Evolutionary conservation across 2,113 vertebrate species (phyloP).

Genomic region (Pimephales promelas): DNA sequence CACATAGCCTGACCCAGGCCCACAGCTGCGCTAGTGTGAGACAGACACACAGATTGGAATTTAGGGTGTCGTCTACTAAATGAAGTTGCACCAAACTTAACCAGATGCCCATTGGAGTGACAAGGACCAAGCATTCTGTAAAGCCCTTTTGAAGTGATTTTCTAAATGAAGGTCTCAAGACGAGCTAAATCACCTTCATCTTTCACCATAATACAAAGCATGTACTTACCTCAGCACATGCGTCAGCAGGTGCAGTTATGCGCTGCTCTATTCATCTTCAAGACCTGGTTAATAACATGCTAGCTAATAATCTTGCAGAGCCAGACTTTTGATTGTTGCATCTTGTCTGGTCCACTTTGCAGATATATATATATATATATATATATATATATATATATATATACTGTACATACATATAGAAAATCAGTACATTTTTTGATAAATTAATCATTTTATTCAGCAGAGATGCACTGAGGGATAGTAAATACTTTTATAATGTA

Average conservation of each 20-base stretch:
- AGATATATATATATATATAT: too few species aligned
- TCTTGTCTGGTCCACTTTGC: slow-evolving; percentile 1
- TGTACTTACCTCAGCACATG: slow-evolving; percentile 5
- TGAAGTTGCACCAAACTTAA: neutral
- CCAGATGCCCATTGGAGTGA: neutral
- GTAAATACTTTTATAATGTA: too few species aligned
- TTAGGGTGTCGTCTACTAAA: neutral
- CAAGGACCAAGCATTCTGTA: neutral
- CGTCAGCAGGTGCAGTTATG: slow-evolving; percentile 32
- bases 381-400: too few species aligned
- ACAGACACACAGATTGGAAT: neutral
- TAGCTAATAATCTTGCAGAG: neutral
- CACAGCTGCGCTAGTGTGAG: neutral
- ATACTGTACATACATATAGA: too few species aligned
- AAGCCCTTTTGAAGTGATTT: neutral
- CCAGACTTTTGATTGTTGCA: neutral
- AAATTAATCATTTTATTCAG: too few species aligned
- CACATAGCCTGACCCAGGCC: slow-evolving; percentile 39
- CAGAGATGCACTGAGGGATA: too few species aligned
- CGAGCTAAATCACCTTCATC: slow-evolving; percentile 12
- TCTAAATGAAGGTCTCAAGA: slow-evolving; percentile 4
- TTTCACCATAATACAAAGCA: neutral
- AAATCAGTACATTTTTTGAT: too few species aligned
- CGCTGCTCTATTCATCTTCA: neutral
- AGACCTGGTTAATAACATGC: neutral